These are phyloP conservation scores for Acholoe squamosa DNA, from an alignment of 2,888 invertebrate species.

Conservation along the genomic window DNA sequence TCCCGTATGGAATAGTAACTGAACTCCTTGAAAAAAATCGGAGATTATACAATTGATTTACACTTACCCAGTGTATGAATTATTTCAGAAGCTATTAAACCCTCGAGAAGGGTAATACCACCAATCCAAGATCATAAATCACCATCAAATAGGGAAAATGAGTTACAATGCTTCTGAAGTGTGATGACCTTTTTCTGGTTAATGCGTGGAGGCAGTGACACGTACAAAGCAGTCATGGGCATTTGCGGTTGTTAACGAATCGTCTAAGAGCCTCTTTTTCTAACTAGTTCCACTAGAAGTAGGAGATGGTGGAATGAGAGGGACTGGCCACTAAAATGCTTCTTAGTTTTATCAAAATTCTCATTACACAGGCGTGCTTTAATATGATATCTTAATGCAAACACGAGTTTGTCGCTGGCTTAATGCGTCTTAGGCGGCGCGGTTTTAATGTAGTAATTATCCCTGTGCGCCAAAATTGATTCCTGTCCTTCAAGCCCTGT, in stretches of 20 bases:
- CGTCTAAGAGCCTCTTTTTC: background rate
- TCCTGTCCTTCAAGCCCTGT: constrained; percentile 33
- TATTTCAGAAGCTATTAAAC: no score
- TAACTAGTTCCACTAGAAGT: background rate
- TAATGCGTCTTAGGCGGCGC: constrained; percentile 52
- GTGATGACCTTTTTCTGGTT: background rate
- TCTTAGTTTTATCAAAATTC: constrained; percentile 34
- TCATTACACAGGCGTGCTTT: background rate
- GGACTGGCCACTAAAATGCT: background rate
- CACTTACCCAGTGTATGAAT: no score
- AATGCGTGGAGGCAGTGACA: background rate
- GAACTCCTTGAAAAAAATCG: no score
- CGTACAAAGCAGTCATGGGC: background rate
- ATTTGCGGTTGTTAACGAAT: background rate
- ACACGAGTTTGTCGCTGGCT: constrained; percentile 53
- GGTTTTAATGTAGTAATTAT: constrained; percentile 50
- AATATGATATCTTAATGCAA: constrained; percentile 57
- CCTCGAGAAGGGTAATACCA: no score
- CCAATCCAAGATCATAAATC: no score
- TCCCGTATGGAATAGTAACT: no score
- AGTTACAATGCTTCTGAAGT: background rate
- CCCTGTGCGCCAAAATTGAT: constrained; percentile 18
- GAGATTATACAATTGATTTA: no score
- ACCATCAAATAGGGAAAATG: background rate
- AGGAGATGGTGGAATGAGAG: no score